phyloP scores from a whole-genome alignment of 2,888 invertebrate genomes.

The Phengaris alcon region DNA sequence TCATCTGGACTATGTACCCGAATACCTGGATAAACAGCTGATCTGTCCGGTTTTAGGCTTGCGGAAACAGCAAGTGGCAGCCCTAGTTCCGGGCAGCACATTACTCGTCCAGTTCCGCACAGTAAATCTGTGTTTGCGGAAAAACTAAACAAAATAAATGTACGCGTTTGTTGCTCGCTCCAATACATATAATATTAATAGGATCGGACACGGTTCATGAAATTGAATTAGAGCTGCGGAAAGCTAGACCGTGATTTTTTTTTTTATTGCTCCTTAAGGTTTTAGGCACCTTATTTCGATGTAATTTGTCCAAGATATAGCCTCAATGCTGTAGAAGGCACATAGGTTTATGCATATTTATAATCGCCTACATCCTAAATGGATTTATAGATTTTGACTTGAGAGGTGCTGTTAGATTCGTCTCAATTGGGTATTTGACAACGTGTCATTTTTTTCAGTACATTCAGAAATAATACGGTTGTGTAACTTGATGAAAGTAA shows the following conservation, averaged over 20 bases:
- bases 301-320: too few species aligned
- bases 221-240: neutral
- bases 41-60: neutral
- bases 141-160: constrained; percentile 17
- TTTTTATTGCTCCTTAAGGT: neutral
- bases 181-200: constrained; percentile 19
- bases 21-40: too few species aligned
- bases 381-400: too few species aligned
- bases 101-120: constrained; percentile 22
- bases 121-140: constrained; percentile 24
- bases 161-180: neutral
- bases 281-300: neutral
- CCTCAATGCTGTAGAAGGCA: too few species aligned
- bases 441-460: too few species aligned
- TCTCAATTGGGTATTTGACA: too few species aligned
- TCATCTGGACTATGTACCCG: too few species aligned
- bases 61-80: neutral
- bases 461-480: too few species aligned
- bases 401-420: too few species aligned
- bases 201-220: neutral
- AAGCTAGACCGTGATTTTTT: neutral
- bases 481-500: too few species aligned
- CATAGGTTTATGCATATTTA: too few species aligned
- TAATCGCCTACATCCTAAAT: too few species aligned
- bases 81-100: neutral